Evolutionary conservation across 2,113 vertebrate genomes (phyloP).

Genomic region (Dicentrarchus labrax): DNA sequence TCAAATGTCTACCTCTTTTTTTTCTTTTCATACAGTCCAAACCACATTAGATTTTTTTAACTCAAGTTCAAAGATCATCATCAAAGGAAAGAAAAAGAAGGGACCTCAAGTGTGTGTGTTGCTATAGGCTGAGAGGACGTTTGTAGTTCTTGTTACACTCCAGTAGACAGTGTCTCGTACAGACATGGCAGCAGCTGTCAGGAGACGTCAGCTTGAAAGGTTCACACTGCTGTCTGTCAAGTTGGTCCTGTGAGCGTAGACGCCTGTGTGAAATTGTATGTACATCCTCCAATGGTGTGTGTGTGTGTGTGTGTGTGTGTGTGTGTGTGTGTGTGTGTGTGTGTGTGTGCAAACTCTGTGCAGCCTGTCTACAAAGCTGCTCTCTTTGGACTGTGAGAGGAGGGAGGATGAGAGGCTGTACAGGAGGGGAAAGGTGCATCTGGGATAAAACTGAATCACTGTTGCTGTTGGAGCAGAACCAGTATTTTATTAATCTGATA

Average conservation of each 20-base stretch:
- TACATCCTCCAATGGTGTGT: neutral
- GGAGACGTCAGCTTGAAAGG: conserved; percentile 40
- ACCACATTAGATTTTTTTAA: neutral
- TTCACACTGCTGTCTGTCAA: conserved; percentile 47
- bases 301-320: conserved; percentile 9
- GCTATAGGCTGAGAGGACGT: conserved; percentile 17
- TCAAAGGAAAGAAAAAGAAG: neutral
- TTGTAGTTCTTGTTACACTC: conserved; percentile 35
- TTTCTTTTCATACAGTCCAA: neutral
- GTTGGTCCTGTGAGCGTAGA: neutral
- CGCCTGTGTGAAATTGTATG: conserved; percentile 1
- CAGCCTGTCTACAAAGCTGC: neutral
- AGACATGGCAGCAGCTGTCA: conserved; percentile 61
- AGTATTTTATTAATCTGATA: neutral
- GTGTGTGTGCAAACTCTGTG: neutral
- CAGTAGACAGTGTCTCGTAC: conserved; percentile 40
- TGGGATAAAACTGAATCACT: neutral
- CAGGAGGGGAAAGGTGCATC: neutral
- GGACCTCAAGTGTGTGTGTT: neutral
- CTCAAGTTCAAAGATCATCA: neutral
- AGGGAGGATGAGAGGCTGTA: conserved; percentile 36
- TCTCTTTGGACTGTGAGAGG: conserved; percentile 25
- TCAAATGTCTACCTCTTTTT: neutral
- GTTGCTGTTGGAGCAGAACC: neutral
- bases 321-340: conserved; percentile 10